A percentile compares a stretch with the other conserved stretches of the same genome.
These are phyloP conservation scores for Acleris holmiana DNA, from an alignment of 2,888 invertebrate genomes.

Conservation along the genomic window DNA sequence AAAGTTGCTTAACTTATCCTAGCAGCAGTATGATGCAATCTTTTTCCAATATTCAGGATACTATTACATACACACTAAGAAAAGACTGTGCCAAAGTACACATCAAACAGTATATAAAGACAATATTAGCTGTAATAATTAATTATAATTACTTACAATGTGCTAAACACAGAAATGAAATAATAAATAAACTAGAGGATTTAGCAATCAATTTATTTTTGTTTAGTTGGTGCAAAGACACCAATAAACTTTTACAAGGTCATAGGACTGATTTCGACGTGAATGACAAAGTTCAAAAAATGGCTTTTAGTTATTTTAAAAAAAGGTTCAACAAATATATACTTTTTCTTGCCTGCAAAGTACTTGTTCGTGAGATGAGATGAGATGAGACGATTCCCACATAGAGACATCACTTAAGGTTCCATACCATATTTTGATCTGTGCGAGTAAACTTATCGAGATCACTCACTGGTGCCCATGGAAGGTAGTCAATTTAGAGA, in stretches of 20 bases:
- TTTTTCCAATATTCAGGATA: neutral
- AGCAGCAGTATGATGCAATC: neutral
- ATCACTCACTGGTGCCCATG: too few relatives aligned
- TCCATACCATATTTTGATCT: too few relatives aligned
- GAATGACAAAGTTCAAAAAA: too few relatives aligned
- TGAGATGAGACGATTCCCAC: too few relatives aligned
- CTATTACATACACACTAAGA: neutral
- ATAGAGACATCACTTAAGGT: too few relatives aligned
- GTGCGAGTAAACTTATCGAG: too few relatives aligned
- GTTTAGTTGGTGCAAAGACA: constrained; percentile 4
- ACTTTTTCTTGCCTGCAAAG: too few relatives aligned
- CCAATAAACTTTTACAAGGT: neutral
- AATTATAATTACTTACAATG: constrained; percentile 4
- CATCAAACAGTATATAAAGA: neutral
- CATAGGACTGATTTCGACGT: too few relatives aligned
- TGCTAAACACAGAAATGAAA: neutral
- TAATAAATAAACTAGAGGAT: neutral
- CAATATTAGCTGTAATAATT: neutral
- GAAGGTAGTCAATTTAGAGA: too few relatives aligned
- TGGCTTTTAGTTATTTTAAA: too few relatives aligned
- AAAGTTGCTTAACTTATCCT: neutral
- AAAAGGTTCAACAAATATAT: too few relatives aligned
- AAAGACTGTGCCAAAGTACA: neutral
- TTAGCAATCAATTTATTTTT: constrained; percentile 1
- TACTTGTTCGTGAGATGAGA: too few relatives aligned